Conservation (phyloP, 2,888 invertebrate genomes). For the Drosophila histrio region DNA sequence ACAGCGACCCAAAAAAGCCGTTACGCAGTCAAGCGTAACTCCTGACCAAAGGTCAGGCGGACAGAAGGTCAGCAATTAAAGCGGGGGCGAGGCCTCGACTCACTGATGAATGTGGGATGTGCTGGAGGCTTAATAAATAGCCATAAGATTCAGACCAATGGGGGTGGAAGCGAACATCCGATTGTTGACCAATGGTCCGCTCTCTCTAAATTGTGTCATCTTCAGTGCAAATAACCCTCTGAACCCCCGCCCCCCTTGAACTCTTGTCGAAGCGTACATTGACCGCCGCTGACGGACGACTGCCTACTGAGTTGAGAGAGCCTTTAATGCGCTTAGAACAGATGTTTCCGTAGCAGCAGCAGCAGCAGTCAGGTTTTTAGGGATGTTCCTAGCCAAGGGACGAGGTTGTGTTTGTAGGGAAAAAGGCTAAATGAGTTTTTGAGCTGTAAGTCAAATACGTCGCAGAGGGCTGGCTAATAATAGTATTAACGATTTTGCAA, state of each 20-base stretch:
- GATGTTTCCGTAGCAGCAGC: slow-evolving; percentile 58
- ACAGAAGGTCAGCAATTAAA: slow-evolving; percentile 72
- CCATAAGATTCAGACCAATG: slow-evolving; percentile 19
- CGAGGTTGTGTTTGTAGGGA: neutral
- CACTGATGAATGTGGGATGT: slow-evolving; percentile 36
- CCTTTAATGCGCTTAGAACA: slow-evolving; percentile 71
- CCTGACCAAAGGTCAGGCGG: slow-evolving; percentile 49
- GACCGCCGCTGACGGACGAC: neutral
- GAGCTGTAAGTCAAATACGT: slow-evolving; percentile 36
- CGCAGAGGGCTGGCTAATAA: slow-evolving; percentile 21
- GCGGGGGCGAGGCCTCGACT: slow-evolving; percentile 17
- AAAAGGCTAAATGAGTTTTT: slow-evolving; percentile 34
- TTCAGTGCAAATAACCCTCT: slow-evolving; percentile 43
- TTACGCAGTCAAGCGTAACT: slow-evolving; percentile 46
- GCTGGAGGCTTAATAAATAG: slow-evolving; percentile 63
- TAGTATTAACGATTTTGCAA: slow-evolving; percentile 14
- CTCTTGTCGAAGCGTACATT: neutral
- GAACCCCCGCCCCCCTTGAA: slow-evolving; percentile 10
- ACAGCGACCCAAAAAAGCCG: slow-evolving; percentile 8
- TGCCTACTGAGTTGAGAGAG: slow-evolving; percentile 20
- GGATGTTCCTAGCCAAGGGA: slow-evolving; percentile 10
- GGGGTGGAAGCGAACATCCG: slow-evolving; percentile 29
- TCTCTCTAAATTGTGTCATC: slow-evolving; percentile 68
- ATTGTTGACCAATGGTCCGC: slow-evolving; percentile 48
- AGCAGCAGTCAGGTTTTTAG: no score